Evolutionary conservation across 1,140 invertebrate genomes (phyloP).

Genomic region (Drosophila tani): DNA sequence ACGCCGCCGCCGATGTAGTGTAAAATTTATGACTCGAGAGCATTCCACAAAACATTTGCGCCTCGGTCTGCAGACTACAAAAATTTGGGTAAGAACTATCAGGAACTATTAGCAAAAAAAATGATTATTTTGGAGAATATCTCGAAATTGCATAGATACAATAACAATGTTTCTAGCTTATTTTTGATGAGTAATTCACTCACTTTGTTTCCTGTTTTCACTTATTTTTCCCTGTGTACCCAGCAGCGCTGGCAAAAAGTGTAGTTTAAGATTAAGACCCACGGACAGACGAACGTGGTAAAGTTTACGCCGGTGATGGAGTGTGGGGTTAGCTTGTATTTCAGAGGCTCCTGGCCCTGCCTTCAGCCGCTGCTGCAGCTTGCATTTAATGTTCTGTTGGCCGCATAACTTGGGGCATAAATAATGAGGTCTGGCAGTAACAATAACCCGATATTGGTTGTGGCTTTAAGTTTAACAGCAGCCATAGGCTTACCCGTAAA

Average conservation of each 20-base stretch:
- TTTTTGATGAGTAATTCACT: not conserved
- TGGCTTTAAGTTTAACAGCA: slow-evolving; percentile 28
- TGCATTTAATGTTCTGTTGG: slow-evolving; percentile 79
- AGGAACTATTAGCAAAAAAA: not conserved
- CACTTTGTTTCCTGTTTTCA: not conserved
- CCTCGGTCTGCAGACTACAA: slow-evolving; percentile 34
- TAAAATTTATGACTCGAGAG: slow-evolving; percentile 81
- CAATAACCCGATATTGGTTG: slow-evolving; percentile 55
- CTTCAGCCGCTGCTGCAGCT: slow-evolving; percentile 53
- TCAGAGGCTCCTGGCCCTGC: slow-evolving; percentile 21
- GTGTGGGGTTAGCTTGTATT: slow-evolving; percentile 24
- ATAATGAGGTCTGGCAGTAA: slow-evolving; percentile 70
- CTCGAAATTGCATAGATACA: too few relatives aligned
- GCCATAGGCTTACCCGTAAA: slow-evolving; percentile 7
- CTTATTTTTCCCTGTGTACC: slow-evolving; percentile 7
- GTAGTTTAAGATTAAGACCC: slow-evolving; percentile 20
- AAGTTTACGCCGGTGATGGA: slow-evolving; percentile 65
- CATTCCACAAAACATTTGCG: slow-evolving; percentile 82
- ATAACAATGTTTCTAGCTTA: too few relatives aligned
- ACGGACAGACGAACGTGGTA: slow-evolving; percentile 65
- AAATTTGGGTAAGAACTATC: not conserved
- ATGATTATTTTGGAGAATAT: too few relatives aligned
- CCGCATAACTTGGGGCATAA: slow-evolving; percentile 77
- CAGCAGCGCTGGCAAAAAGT: slow-evolving; percentile 34
- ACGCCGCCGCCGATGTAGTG: slow-evolving; percentile 57